A percentile compares a stretch with the other conserved stretches of the same genome.
Conservation (phyloP, 37 sponge, comb jelly and placozoan species). For the Corticium candelabrum region DNA sequence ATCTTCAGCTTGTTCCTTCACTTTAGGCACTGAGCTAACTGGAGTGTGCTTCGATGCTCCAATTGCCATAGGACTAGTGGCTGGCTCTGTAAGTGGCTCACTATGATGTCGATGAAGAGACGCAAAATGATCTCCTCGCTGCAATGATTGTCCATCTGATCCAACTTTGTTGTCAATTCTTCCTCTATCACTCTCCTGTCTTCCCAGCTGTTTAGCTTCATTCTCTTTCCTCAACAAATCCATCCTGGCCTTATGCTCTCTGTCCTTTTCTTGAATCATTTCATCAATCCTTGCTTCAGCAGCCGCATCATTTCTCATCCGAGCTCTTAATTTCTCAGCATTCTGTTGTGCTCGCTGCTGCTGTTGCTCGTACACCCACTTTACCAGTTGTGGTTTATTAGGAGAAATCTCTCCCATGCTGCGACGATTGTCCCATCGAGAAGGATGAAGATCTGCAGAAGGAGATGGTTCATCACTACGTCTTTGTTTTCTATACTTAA, state of each 20-base stretch:
- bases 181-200: too few relatives aligned
- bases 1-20: not conserved
- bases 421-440: not conserved
- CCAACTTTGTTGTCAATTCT: too few relatives aligned
- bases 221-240: not conserved
- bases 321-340: not conserved
- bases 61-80: too few relatives aligned
- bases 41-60: too few relatives aligned
- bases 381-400: constrained; percentile 29
- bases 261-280: not conserved
- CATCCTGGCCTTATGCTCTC: not conserved
- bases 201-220: not conserved
- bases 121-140: not conserved
- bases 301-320: not conserved
- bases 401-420: not conserved
- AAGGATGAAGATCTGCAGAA: not conserved
- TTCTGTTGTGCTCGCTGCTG: not conserved
- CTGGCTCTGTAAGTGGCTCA: too few relatives aligned
- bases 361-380: constrained; percentile 40
- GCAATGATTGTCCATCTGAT: too few relatives aligned
- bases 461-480: not conserved
- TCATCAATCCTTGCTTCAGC: not conserved
- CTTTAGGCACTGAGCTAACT: too few relatives aligned
- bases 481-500: not conserved
- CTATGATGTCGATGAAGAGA: too few relatives aligned